Evolutionary conservation across 2,888 invertebrate genomes (phyloP), one percentile per base, ranked within the genome.

Genomic region (Trypoxylon attenuatum): DNA sequence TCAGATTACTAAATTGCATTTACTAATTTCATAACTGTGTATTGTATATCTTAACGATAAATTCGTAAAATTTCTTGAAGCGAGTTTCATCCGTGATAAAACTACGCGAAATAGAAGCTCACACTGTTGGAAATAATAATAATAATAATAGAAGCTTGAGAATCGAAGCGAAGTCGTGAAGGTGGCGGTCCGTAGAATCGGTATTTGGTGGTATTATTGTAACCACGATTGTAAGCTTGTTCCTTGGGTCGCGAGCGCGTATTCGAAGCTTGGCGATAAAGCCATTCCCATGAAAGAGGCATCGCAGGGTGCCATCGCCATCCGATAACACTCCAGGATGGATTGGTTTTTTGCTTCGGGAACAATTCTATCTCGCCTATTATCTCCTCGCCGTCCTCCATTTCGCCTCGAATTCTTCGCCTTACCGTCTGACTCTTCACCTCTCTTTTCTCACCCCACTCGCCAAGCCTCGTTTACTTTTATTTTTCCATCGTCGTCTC

Each of bases 331-430:
- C 79, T 81, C 76, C 51, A 71, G 75, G 79, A 81, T 80, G 82
- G 77, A 83, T 84, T 79, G 83, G 76, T 81, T 83, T 82, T 84
- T 84, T 81, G 73, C 75, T 70, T 58, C 55, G 72, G 69, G 79
- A 81, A 84, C 84, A 83, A 84, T 84, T 83, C 78, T 80, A 83
- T 81, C 80, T 80, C 49, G 71, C 74, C 81, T 81, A 83, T 83
- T 82, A 81, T 80, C 78, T 72, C 70, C 70, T 70, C 72, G 70
- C 68, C 51, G 68, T 62, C 55, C 29, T 23, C 56, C 45, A 60
- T 50, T 50, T 55, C 52, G 52, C 21, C 43, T 47, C 53, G 6
- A 43, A 33, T 23, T 59, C 57, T 62, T 54, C 63, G 19, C 39
- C 39, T 39, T 55, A 66, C 46, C 56, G 50, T 58, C 51, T 53